A percentile compares a stretch with the other conserved stretches of the same genome.
Conservation (phyloP, 2,797 vertebrate species). For the Falco concolor region DNA sequence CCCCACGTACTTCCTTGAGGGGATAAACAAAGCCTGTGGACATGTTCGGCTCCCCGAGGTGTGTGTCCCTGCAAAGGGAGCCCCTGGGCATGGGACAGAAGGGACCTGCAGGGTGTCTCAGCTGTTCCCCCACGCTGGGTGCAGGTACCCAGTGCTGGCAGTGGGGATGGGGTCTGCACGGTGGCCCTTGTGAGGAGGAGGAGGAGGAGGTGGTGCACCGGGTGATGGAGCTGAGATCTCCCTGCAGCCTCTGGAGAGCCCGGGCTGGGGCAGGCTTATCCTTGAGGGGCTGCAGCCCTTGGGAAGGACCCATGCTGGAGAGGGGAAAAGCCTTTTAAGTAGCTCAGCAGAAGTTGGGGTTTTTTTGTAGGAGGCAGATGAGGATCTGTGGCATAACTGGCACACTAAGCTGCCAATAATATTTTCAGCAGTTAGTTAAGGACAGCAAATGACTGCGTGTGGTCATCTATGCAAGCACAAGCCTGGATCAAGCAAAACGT, state of each 20-base stretch:
- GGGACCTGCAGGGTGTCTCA: background rate
- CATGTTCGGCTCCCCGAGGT: background rate
- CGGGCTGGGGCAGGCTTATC: background rate
- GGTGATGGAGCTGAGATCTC: too few relatives aligned
- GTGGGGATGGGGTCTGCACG: background rate
- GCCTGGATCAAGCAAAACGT: background rate
- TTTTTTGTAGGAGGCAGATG: background rate
- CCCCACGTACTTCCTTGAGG: background rate
- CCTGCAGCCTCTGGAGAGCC: background rate
- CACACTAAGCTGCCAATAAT: background rate
- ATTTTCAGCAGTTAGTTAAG: background rate
- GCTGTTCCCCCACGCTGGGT: background rate
- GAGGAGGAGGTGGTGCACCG: background rate
- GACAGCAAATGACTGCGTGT: background rate
- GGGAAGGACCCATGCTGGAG: fast-evolving
- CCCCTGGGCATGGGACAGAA: background rate
- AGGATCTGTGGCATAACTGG: background rate
- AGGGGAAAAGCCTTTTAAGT: background rate
- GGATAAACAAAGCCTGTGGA: background rate
- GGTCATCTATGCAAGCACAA: background rate
- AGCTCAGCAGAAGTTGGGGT: background rate
- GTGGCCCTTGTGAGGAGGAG: background rate
- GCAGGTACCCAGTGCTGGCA: background rate
- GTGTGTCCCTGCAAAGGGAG: background rate
- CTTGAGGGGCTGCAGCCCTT: background rate